Evolutionary conservation across 2,797 vertebrate genomes (phyloP).

Genomic region (Pelodytes ibericus): DNA sequence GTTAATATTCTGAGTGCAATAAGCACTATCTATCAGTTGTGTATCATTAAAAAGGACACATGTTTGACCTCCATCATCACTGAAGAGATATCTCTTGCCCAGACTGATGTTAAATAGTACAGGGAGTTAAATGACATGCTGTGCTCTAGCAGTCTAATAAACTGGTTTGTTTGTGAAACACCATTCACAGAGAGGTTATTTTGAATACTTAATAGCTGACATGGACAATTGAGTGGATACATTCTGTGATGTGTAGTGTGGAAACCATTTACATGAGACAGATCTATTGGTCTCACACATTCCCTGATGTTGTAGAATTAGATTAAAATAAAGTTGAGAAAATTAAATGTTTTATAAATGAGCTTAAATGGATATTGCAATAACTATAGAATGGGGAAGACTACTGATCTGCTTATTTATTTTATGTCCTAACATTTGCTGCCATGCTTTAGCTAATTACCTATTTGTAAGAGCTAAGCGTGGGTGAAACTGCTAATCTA

Average conservation of each 20-base stretch:
- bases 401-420: conserved; percentile 39
- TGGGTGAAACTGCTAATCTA: conserved; percentile 46
- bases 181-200: background rate
- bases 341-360: conserved; percentile 10
- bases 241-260: background rate
- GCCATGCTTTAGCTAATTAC: conserved; percentile 42
- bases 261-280: background rate
- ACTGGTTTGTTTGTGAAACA: conserved; percentile 8
- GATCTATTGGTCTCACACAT: background rate
- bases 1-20: background rate
- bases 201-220: conserved; percentile 14
- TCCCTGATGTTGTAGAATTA: background rate
- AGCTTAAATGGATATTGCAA: conserved; percentile 6
- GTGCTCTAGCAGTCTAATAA: background rate
- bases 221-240: conserved; percentile 11
- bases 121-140: background rate
- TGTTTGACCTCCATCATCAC: conserved; percentile 1
- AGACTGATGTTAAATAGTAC: background rate
- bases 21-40: background rate
- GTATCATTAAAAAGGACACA: conserved; percentile 10
- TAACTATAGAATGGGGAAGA: conserved; percentile 14
- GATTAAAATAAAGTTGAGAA: conserved; percentile 1
- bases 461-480: conserved; percentile 44
- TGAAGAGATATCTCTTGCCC: background rate
- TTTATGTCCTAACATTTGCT: conserved; percentile 45